phyloP scores from a whole-genome alignment of 2,113 vertebrate genomes.

The Alouatta palliata region DNA sequence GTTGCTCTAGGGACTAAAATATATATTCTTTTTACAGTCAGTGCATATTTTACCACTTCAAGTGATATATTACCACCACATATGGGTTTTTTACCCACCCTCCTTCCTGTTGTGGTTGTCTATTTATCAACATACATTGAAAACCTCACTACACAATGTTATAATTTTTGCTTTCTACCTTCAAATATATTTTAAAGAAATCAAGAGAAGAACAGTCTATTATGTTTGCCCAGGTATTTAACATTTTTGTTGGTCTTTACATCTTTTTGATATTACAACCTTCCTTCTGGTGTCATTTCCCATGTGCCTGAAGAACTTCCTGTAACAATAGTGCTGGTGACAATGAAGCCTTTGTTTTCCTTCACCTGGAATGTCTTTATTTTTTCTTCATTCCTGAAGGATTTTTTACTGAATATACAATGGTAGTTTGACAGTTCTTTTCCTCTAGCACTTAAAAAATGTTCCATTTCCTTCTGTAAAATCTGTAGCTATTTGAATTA shows the following conservation, averaged over 20 bases:
- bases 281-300: not conserved
- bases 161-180: not conserved
- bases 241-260: not conserved
- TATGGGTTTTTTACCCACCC: not conserved
- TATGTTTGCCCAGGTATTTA: not conserved
- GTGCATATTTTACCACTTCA: not conserved
- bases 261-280: not conserved
- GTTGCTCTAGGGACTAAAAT: not conserved
- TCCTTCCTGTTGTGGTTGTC: not conserved
- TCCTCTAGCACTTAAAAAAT: not conserved
- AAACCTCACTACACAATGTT: not conserved
- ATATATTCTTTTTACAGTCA: not conserved
- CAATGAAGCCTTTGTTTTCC: not conserved
- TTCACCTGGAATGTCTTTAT: not conserved
- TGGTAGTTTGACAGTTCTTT: not conserved
- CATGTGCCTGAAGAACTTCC: not conserved
- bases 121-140: not conserved
- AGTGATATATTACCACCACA: not conserved
- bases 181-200: not conserved
- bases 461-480: not conserved
- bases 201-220: not conserved
- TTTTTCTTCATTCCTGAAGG: not conserved
- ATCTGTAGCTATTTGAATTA: not conserved
- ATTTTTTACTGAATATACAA: not conserved
- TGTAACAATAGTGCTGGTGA: not conserved